Base-by-base conservation (phyloP, 2,888 invertebrate genomes). In the Limnephilus lunatus region DNA sequence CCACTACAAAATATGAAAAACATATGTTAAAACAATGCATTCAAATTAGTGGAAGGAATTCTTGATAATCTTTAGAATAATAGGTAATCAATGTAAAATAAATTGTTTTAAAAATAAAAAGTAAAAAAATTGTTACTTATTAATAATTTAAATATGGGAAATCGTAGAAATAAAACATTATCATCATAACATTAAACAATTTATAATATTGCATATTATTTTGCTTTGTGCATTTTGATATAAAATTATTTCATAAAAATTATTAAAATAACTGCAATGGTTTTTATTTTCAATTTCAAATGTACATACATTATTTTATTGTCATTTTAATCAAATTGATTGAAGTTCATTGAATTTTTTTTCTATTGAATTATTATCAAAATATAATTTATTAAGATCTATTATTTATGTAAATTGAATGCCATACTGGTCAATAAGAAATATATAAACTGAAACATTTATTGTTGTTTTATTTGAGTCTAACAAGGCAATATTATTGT, bases 371-470 rank as follows among this genome's bases (percentile, higher is more conserved):
- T 83, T 35, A 35, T 25, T 83, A 83, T 83, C 32, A 83, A 68
- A 68, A 32, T 25, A 83, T 83, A 25, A 83, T 83, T 83, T 83
- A 83, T 83, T 83, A 83, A 83, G 83, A 35, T 35, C 19, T 83
- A 83, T 83, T 86, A 86, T 44, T 39, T 80, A 89, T 89, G 92
- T 92, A 90, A 92, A 92, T 92, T 93, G 81, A 93, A 92, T 92
- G 90, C 94, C 91, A 92, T 93, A 92, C 94, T 93, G 91, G 91
- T 82, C 92, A 92, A 87, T 94, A 94, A 90, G 93, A 92, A 92
- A 94, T 94, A 92, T 95, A 95, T 95, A 95, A 95, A 95, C 95
- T 94, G 68, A 68, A 25, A 25, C 68, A 68, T 25, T 68, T 15
- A 53, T 68, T 68, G 7, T 7, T 68, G 68, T 68, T 68, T 68